Base-by-base conservation (phyloP, 2,888 invertebrate genomes). In the Isoperla grammatica region DNA sequence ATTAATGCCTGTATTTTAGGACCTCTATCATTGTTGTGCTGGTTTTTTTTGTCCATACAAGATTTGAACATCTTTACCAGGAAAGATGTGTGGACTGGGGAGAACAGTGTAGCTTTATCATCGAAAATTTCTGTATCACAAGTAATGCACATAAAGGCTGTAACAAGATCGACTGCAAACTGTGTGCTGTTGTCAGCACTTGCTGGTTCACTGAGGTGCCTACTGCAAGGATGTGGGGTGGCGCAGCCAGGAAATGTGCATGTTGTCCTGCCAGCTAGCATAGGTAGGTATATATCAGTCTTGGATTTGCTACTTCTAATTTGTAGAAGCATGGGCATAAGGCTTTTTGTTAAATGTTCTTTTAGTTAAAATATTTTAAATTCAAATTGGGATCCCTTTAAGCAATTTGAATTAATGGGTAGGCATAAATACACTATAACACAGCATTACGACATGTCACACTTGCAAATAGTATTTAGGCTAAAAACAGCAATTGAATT, bases 171-270 rank as follows among this genome's bases (percentile, higher is more conserved):
- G 57, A 76, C 78, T 1, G 70, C 79, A 46, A 79, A 79, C 65
- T 79, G 80, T 66, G 77, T 81, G 6, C 71, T 81, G 37, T 70
- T 81, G 65, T 74, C 80, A 0, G 78, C 78, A 1, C 70, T 78
- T 8, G 75, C 79, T 1, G 80, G 81, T 23, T 76, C 76, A 60
- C 67, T 79, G 46, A 68, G 80, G 40, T 71, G 69, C 22, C 75
- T 78, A 65, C 71, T 80, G 61, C 77, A 78, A 65, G 68, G 71
- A 23, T 73, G 73, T 56, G 80, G 80, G n/a, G 72, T 78, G 53
- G 65, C 69, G 9, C 75, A 78, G 64, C 79, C 80, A 0, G 77
- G 72, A 55, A 75, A 80, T 67, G 71, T 79, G 57, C 75, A 74
- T 69, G 77, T 75, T 3, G 19, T 53, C 5, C 9, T 50, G 15